These are phyloP conservation scores for Polydesmus complanatus DNA, from an alignment of 2,888 invertebrate genomes.

Conservation along the genomic window DNA sequence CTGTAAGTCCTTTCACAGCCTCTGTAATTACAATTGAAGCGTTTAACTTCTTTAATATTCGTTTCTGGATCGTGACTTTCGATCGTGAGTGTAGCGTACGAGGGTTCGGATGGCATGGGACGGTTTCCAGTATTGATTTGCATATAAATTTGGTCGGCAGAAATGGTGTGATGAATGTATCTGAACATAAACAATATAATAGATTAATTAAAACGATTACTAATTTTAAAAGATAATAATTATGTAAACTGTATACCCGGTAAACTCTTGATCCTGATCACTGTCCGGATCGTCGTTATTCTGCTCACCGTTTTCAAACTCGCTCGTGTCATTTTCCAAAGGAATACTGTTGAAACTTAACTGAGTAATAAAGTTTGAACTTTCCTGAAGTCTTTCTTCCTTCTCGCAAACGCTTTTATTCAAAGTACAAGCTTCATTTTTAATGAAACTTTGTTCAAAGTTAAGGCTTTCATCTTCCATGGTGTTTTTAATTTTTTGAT, in stretches of 20 bases:
- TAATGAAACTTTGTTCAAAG: too few species aligned
- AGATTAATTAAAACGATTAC: neutral
- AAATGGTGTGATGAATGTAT: slow-evolving; percentile 52
- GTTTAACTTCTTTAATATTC: slow-evolving; percentile 45
- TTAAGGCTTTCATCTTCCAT: too few species aligned
- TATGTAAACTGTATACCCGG: neutral
- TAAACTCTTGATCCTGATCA: neutral
- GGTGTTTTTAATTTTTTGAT: too few species aligned
- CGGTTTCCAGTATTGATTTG: slow-evolving; percentile 52
- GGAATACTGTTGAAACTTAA: too few species aligned
- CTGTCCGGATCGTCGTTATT: neutral
- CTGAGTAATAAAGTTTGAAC: too few species aligned
- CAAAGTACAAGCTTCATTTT: too few species aligned
- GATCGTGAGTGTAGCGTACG: slow-evolving; percentile 52
- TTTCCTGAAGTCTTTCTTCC: too few species aligned
- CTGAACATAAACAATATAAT: slow-evolving; percentile 33
- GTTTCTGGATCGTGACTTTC: slow-evolving; percentile 47
- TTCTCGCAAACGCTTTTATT: too few species aligned
- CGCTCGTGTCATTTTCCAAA: neutral
- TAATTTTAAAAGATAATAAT: neutral
- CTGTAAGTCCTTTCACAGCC: slow-evolving; percentile 80
- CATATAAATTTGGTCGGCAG: slow-evolving; percentile 51
- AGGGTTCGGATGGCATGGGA: slow-evolving; percentile 50
- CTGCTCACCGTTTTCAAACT: neutral
- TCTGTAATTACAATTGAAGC: slow-evolving; percentile 76